Percentiles rank a stretch among this genome's conserved stretches.
Evolutionary conservation across 2,888 invertebrate species (phyloP).

Genomic region (Mesoligia furuncula): DNA sequence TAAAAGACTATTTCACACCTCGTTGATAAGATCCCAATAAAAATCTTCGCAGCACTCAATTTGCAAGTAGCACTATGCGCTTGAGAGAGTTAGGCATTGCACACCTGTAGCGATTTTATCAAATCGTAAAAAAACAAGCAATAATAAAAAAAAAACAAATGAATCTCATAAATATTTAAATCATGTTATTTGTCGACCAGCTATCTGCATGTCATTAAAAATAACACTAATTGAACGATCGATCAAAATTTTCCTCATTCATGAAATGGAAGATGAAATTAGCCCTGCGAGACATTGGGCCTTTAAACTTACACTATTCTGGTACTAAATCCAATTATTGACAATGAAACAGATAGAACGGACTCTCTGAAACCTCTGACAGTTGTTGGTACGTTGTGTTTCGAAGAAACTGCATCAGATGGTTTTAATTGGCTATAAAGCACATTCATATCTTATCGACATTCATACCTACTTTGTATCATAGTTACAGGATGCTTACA

Average conservation of each 20-base stretch:
- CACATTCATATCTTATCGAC: neutral
- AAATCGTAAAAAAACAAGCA: neutral
- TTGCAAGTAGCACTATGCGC: conserved; percentile 22
- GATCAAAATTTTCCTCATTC: conserved; percentile 13
- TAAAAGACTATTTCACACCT: conserved; percentile 12
- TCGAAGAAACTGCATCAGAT: neutral
- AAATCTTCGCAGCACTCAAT: conserved; percentile 11
- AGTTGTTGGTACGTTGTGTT: neutral
- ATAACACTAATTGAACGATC: conserved; percentile 29
- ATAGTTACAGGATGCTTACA: conserved; percentile 8
- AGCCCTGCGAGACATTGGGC: no score
- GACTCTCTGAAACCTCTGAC: neutral
- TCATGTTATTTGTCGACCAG: neutral
- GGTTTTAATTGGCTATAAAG: neutral
- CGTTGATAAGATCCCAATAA: conserved; percentile 11
- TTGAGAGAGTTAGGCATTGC: conserved; percentile 20
- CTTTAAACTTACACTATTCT: neutral
- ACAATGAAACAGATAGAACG: neutral
- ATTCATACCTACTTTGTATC: no score
- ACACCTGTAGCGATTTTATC: neutral
- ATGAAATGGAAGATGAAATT: neutral
- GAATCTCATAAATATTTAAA: neutral
- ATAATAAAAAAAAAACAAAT: neutral
- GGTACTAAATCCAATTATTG: neutral
- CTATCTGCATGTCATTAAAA: conserved; percentile 7